Conservation (phyloP, 2,888 invertebrate species). For the Girardia tigrina region DNA sequence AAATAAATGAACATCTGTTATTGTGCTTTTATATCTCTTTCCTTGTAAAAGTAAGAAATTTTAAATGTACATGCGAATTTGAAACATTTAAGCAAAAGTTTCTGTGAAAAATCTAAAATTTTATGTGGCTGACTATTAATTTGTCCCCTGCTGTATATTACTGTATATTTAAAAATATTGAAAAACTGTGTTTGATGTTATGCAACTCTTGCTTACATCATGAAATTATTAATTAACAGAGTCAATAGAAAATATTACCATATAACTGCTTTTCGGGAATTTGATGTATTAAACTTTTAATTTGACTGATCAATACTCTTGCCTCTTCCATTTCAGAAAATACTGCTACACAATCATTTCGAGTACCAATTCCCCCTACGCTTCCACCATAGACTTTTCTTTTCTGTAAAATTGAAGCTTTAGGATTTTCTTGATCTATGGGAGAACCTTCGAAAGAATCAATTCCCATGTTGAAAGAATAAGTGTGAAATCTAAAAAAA, state of each 20-base stretch:
- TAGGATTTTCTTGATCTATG: slow-evolving; percentile 41
- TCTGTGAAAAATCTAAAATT: no score
- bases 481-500: slow-evolving; percentile 46
- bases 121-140: no score
- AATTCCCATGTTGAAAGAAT: slow-evolving; percentile 48
- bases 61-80: no score
- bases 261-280: slow-evolving; percentile 26
- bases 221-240: no score
- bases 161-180: no score
- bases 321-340: slow-evolving; percentile 50
- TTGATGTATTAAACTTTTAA: slow-evolving; percentile 24
- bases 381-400: slow-evolving; percentile 47
- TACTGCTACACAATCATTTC: slow-evolving; percentile 47
- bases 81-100: no score
- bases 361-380: slow-evolving; percentile 47
- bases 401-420: slow-evolving; percentile 44
- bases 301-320: slow-evolving; percentile 39
- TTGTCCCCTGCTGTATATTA: no score
- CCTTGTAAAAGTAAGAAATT: no score
- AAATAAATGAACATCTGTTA: no score
- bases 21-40: no score
- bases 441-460: slow-evolving; percentile 44
- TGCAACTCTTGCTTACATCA: no score
- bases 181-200: no score
- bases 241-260: not conserved